These are phyloP conservation scores for Gobio gobio DNA, from an alignment of 2,113 vertebrate genomes.

Conservation along the genomic window DNA sequence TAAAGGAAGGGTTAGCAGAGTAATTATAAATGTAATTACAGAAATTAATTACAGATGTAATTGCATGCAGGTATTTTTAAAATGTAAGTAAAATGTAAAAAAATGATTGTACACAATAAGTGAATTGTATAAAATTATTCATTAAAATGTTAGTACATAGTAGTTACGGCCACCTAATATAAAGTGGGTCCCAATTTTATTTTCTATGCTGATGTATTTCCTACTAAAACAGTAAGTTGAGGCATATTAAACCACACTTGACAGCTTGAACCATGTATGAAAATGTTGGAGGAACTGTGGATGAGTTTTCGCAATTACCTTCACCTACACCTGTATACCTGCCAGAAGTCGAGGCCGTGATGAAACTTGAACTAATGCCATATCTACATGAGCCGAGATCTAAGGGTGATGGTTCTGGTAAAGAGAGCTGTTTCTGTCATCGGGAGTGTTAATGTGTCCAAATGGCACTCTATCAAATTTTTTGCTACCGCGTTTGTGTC, in stretches of 20 bases:
- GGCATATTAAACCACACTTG: background rate
- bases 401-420: background rate
- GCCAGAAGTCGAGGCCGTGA: background rate
- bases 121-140: no score
- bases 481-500: background rate
- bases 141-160: no score
- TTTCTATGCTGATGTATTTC: background rate
- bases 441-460: slow-evolving; percentile 11
- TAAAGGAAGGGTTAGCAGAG: no score
- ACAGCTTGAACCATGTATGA: background rate
- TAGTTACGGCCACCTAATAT: no score
- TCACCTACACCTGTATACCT: background rate
- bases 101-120: no score
- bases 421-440: background rate
- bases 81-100: no score
- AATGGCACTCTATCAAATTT: slow-evolving; percentile 8
- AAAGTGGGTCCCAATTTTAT: no score
- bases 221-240: background rate
- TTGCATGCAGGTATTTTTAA: no score
- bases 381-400: background rate
- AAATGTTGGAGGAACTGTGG: background rate
- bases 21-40: no score
- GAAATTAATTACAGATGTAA: no score
- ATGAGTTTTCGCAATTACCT: background rate
- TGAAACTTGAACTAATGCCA: slow-evolving; percentile 1